Conservation (phyloP, 2,113 vertebrate species). For the Pomatostomus ruficeps region DNA sequence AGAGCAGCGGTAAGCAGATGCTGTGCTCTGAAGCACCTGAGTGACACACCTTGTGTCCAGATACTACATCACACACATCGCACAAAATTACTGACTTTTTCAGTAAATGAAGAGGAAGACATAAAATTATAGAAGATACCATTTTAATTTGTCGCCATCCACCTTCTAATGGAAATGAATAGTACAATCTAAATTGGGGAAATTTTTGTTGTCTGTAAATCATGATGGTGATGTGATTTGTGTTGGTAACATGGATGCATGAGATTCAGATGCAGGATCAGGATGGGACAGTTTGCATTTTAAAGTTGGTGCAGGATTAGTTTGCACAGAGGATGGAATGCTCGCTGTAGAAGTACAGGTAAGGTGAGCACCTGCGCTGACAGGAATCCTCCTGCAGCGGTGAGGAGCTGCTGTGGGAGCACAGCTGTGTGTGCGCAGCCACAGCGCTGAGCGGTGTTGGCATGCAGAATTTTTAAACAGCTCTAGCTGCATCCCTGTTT, state of each 20-base stretch:
- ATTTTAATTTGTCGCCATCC: not conserved
- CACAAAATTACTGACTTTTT: not conserved
- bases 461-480: not conserved
- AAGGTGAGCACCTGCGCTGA: not conserved
- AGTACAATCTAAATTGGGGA: not conserved
- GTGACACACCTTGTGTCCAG: accelerated
- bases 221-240: not conserved
- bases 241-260: not conserved
- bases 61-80: not conserved
- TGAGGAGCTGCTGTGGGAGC: not conserved
- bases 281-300: not conserved
- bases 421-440: not conserved
- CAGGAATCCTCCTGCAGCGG: not conserved
- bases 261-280: not conserved
- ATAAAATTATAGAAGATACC: accelerated
- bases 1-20: not conserved
- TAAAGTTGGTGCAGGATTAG: accelerated
- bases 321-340: accelerated
- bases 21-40: not conserved
- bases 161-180: not conserved
- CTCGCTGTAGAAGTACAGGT: not conserved
- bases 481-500: not conserved
- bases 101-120: not conserved
- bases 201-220: not conserved
- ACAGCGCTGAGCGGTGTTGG: not conserved